Evolutionary conservation across 2,888 invertebrate genomes (phyloP).

Genomic region (Nomada goodeniana): DNA sequence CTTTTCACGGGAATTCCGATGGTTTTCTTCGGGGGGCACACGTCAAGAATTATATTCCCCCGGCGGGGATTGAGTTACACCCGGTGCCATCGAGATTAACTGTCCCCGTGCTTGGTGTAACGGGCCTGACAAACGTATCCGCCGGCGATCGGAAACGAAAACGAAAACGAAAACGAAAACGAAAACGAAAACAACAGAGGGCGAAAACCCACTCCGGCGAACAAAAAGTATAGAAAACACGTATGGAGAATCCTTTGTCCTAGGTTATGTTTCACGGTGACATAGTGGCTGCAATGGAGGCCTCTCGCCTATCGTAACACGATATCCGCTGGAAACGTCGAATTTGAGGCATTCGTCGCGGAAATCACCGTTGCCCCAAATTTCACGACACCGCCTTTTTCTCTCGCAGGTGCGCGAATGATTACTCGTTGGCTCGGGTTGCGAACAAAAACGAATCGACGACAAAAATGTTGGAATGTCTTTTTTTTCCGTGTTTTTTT

Average conservation of each 20-base stretch:
- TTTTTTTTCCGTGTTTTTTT: background rate
- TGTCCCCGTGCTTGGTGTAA: constrained; percentile 61
- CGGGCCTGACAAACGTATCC: constrained; percentile 66
- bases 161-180: constrained; percentile 50
- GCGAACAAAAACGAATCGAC: background rate
- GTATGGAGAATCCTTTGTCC: constrained; percentile 52
- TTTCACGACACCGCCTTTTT: constrained; percentile 27
- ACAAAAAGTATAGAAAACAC: constrained; percentile 18
- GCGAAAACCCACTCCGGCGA: background rate
- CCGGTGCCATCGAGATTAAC: constrained; percentile 69
- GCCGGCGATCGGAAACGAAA: constrained; percentile 62
- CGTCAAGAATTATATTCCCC: constrained; percentile 50
- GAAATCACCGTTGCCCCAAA: constrained; percentile 46
- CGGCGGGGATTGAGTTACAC: constrained; percentile 68
- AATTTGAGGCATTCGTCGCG: constrained; percentile 53
- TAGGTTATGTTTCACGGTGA: constrained; percentile 69
- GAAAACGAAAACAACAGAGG: constrained; percentile 39
- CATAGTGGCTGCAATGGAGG: constrained; percentile 62
- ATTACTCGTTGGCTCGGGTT: background rate
- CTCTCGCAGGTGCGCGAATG: background rate
- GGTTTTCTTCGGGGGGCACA: constrained; percentile 53
- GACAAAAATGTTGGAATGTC: no score
- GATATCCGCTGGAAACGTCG: constrained; percentile 62
- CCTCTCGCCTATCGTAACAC: constrained; percentile 62
- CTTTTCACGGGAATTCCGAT: constrained; percentile 38